phyloP scores from a whole-genome alignment of 2,888 invertebrate genomes.

The Cylindroiulus punctatus region DNA sequence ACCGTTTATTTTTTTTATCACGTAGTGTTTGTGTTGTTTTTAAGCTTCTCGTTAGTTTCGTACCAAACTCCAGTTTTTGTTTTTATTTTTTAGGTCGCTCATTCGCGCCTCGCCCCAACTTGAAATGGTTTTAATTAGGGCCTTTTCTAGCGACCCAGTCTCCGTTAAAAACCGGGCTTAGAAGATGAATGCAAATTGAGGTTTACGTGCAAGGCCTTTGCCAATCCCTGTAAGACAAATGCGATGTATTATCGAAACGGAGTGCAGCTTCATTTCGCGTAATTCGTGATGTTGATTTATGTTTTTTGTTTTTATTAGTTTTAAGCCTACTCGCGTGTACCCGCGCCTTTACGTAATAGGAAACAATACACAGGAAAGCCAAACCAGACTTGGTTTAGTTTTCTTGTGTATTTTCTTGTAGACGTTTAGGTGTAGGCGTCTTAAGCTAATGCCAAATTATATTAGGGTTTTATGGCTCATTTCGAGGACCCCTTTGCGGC shows the following conservation, averaged over 20 bases:
- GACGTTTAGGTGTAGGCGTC: constrained; percentile 4
- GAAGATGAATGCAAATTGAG: constrained; percentile 6
- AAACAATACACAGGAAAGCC: background rate
- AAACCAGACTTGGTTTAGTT: background rate
- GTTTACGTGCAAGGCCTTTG: background rate
- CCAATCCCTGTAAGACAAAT: background rate
- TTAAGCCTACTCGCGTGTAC: background rate
- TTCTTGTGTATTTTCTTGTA: background rate
- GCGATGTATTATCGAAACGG: background rate
- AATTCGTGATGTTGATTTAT: constrained; percentile 44
- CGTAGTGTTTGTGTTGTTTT: background rate
- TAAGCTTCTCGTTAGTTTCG: constrained; percentile 4
- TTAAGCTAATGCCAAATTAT: constrained; percentile 36
- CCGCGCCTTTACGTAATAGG: background rate
- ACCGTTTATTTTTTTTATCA: background rate
- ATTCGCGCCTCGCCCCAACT: background rate
- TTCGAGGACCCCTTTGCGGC: background rate
- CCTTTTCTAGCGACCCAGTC: constrained; percentile 3
- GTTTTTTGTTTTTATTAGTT: constrained; percentile 47
- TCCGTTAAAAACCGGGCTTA: background rate
- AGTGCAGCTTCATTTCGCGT: constrained; percentile 32
- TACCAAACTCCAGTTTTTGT: background rate
- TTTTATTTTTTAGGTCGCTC: background rate
- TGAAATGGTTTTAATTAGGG: background rate
- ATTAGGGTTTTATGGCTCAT: background rate